Evolutionary conservation across 2,113 vertebrate genomes (phyloP).

Genomic region (Ondatra zibethicus): DNA sequence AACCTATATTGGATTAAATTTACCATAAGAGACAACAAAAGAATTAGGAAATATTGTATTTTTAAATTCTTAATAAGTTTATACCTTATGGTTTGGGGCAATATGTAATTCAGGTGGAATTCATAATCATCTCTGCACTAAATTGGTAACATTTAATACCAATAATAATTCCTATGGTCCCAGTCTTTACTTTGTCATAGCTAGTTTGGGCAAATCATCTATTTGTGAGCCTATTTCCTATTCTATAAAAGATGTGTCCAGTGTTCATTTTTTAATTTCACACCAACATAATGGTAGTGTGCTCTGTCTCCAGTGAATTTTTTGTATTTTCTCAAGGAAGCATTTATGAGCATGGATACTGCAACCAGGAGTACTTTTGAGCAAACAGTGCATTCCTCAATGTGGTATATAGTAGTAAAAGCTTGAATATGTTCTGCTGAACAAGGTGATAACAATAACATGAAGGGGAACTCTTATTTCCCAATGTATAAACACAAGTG

Average conservation of each 20-base stretch:
- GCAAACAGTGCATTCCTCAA: not conserved
- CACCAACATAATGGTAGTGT: not conserved
- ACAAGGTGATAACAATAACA: not conserved
- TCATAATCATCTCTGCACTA: conserved; percentile 37
- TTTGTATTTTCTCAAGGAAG: not conserved
- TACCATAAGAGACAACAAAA: conserved; percentile 15
- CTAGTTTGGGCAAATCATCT: not conserved
- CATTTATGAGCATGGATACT: not conserved
- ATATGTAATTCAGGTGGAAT: conserved; percentile 3
- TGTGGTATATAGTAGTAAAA: conserved; percentile 22
- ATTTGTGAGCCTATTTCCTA: not conserved
- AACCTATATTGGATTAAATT: conserved; percentile 32
- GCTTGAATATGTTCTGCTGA: not conserved
- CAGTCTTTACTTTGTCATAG: conserved; percentile 42
- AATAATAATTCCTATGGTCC: not conserved
- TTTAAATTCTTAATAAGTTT: not conserved
- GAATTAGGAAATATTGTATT: conserved; percentile 34
- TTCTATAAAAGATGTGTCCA: not conserved
- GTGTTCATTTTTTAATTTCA: conserved; percentile 29
- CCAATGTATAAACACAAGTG: not conserved
- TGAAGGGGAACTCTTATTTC: not conserved
- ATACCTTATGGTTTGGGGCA: not conserved
- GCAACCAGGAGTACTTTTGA: not conserved
- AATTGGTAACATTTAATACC: conserved; percentile 28
- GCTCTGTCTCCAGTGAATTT: not conserved